Evolutionary conservation across 2,113 vertebrate species (phyloP).

Genomic region (Herpailurus yagouaroundi): DNA sequence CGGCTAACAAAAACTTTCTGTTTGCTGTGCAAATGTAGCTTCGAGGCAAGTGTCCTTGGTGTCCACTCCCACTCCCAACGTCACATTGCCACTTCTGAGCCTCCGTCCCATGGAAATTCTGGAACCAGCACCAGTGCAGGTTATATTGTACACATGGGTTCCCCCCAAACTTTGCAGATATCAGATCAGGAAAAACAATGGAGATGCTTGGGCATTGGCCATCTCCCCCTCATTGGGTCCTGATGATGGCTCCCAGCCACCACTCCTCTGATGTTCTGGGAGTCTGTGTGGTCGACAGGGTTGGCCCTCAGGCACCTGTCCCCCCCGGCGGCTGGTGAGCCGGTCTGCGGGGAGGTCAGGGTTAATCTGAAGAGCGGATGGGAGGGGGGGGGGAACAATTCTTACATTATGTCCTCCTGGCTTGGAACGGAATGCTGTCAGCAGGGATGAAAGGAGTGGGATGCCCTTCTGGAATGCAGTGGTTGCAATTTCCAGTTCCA

Average conservation of each 20-base stretch:
- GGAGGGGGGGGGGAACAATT: background rate
- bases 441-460: background rate
- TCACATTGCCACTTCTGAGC: background rate
- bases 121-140: too few species aligned
- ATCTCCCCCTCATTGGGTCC: background rate
- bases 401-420: conserved; percentile 15
- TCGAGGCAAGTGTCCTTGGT: too few species aligned
- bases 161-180: background rate
- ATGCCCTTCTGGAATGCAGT: background rate
- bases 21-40: background rate
- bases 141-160: background rate
- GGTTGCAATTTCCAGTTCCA: background rate
- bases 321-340: background rate
- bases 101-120: background rate
- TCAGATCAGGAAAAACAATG: background rate
- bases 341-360: background rate
- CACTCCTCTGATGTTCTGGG: background rate
- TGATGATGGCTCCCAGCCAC: too few species aligned
- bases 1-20: background rate
- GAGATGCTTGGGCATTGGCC: background rate
- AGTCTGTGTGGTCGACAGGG: background rate
- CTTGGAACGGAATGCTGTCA: background rate
- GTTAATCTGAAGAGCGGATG: background rate
- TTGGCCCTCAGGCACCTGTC: background rate
- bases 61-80: fast-evolving